Percentiles rank a stretch among this genome's conserved stretches.
These are phyloP conservation scores for Nyleta sp. DNA, from an alignment of 2,888 invertebrate species.

Conservation along the genomic window DNA sequence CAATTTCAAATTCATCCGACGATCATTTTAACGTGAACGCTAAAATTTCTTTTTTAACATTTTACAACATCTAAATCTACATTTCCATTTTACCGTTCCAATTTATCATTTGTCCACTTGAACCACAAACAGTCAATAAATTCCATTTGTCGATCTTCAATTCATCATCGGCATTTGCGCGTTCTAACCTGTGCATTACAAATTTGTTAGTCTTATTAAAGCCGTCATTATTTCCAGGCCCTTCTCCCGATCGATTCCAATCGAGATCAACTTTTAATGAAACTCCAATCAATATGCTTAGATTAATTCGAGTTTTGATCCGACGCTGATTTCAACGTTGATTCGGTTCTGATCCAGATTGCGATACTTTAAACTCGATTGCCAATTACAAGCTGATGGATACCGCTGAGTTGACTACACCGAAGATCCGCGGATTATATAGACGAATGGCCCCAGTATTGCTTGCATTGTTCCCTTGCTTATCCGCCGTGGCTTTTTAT, in stretches of 20 bases:
- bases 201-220: neutral
- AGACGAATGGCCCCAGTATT: conserved; percentile 36
- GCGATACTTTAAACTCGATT: conserved; percentile 58
- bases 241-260: conserved; percentile 8
- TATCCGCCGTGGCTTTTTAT: conserved; percentile 43
- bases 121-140: too few relatives aligned
- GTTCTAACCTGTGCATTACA: too few relatives aligned
- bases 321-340: conserved; percentile 38
- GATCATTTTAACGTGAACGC: too few relatives aligned
- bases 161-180: too few relatives aligned
- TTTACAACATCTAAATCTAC: too few relatives aligned
- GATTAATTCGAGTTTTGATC: conserved; percentile 47
- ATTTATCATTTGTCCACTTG: too few relatives aligned
- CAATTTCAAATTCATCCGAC: too few relatives aligned
- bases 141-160: too few relatives aligned
- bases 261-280: conserved; percentile 17
- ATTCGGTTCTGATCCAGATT: conserved; percentile 45
- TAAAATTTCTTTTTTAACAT: too few relatives aligned
- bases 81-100: too few relatives aligned
- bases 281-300: conserved; percentile 43
- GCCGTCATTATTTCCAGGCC: neutral
- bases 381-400: conserved; percentile 56
- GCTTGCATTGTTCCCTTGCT: conserved; percentile 32
- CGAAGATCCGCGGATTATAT: conserved; percentile 53
- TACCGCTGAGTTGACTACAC: conserved; percentile 41